Base-by-base conservation (phyloP, 2,797 vertebrate species). In the Ctenopoma kingsleyae region DNA sequence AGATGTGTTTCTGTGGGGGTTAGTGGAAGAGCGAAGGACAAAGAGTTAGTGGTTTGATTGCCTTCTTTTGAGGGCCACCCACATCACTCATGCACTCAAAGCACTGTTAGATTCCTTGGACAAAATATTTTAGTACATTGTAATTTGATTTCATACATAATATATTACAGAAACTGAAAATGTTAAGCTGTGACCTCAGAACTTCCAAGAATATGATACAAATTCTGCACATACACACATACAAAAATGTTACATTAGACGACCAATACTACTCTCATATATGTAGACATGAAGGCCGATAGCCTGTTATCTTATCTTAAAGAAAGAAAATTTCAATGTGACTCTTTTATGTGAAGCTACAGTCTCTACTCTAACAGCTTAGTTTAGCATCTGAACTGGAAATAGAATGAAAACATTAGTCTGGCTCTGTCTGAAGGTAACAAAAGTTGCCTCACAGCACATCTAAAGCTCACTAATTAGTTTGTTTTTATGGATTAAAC, bases 1-100 rank as follows among this genome's bases (percentile, higher is more conserved):
- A 73, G 20, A 52, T 55, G 43, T 15, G 65, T 35, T 48, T 51
- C 65, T 81, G 58, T 62, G 22, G 64, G 51, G 68, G 76, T 86
- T 70, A 81, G 10, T 27, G 43, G 15, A 62, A 67, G 60, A 44
- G 22, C 23, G 15, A 62, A 67, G 60, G 40, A 19, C 23, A 57
- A 46, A 44, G 13, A 23, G 47, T 44, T n/a, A 36, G 59, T 47
- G 20, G 56, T 63, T 65, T 59, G 48, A 63, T 56, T 44, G 35
- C 20, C 20, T 48, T 51, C 27, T 32, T 17, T 55, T n/a, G 6
- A 53, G 20, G 50, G 15, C 74, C 55, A 71, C 62, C 74, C 49
- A 72, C 64, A 59, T 67, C 38, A 64, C 49, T 40, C 43, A 38
- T 23, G 19, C n/a, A 40, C 41, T 57, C 16, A 13, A 2, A 17